Percentiles rank a stretch among this genome's conserved stretches.
Evolutionary conservation across 2,113 vertebrate species (phyloP).

Genomic region (Plecturocebus donacophilus): DNA sequence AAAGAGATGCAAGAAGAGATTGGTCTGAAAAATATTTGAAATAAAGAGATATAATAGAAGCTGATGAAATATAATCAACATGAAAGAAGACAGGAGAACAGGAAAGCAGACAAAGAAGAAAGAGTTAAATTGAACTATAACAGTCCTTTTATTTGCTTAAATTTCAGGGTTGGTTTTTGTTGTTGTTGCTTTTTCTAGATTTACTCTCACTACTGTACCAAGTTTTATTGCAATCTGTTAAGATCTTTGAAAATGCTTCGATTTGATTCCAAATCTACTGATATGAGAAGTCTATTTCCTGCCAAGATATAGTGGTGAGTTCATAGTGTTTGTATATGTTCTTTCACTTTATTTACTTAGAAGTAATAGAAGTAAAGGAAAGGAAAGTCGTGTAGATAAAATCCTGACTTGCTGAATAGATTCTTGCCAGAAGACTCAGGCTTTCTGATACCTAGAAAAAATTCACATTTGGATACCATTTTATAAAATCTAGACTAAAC

Average conservation of each 20-base stretch:
- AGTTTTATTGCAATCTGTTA: not conserved
- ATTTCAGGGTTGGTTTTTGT: not conserved
- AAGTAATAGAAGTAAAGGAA: conserved; percentile 4
- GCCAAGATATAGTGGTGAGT: not conserved
- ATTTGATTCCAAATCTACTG: not conserved
- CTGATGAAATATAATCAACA: not conserved
- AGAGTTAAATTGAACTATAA: not conserved
- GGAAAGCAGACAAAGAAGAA: not conserved
- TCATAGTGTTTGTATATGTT: not conserved
- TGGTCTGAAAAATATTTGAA: conserved; percentile 28
- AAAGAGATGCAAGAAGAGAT: not conserved
- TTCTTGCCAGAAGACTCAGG: not conserved
- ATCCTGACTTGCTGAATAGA: not conserved
- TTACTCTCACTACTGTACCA: not conserved
- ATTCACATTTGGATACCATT: not conserved
- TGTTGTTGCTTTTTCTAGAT: not conserved
- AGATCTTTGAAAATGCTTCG: not conserved
- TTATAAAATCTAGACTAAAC: not conserved
- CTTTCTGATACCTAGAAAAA: not conserved
- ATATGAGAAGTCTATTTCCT: not conserved
- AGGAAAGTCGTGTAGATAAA: not conserved
- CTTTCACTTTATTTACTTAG: conserved; percentile 5
- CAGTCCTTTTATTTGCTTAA: not conserved
- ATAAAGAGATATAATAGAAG: conserved; percentile 8
- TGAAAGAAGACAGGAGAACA: not conserved